Evolutionary conservation across 2,113 vertebrate genomes (phyloP).

Genomic region (Manacus vitellinus): DNA sequence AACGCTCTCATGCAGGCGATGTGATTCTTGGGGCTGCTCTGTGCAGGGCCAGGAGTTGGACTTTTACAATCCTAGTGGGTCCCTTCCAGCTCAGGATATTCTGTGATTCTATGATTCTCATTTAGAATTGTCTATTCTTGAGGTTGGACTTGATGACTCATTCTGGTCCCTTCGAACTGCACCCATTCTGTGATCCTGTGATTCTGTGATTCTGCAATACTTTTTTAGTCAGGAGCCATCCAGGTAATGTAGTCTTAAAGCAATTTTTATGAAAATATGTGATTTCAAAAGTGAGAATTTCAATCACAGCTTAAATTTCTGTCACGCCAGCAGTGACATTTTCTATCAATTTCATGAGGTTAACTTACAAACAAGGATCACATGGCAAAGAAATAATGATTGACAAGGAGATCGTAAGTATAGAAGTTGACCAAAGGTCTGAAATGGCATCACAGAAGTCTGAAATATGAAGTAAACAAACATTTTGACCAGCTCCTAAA

Average conservation of each 20-base stretch:
- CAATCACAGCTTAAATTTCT: background rate
- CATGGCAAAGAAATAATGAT: background rate
- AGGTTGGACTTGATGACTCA: background rate
- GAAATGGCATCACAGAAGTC: background rate
- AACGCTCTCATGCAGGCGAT: rapidly evolving
- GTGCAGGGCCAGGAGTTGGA: rapidly evolving
- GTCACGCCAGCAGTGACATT: background rate
- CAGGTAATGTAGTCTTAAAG: background rate
- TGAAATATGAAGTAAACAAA: background rate
- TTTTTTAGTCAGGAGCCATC: background rate
- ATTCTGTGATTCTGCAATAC: background rate
- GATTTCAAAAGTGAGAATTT: background rate
- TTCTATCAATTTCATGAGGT: background rate
- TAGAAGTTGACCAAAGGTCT: background rate
- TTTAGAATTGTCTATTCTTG: background rate
- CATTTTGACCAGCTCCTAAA: background rate
- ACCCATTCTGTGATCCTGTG: background rate
- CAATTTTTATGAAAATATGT: background rate
- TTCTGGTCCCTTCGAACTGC: background rate
- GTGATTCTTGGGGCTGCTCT: background rate
- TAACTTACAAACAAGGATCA: background rate
- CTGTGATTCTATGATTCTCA: background rate
- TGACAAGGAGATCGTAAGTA: background rate
- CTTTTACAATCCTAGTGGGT: background rate
- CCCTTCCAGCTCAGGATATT: background rate